Percentiles rank a stretch among this genome's conserved stretches.
Conservation (phyloP, 2,888 invertebrate genomes). For the Eumacrocentrus americanus region DNA sequence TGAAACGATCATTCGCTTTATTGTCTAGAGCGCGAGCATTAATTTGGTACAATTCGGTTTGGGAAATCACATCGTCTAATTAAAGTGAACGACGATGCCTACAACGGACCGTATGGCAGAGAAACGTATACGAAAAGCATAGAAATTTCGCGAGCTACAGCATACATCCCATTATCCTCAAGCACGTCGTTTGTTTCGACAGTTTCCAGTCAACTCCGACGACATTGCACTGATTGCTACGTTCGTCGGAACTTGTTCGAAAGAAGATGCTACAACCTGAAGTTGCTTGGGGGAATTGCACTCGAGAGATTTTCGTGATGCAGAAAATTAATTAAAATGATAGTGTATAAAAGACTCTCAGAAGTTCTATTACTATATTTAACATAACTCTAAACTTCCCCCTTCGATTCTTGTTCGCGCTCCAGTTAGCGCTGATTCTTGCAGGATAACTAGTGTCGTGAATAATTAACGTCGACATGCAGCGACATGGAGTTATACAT, state of each 20-base stretch:
- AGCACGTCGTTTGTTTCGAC: constrained; percentile 23
- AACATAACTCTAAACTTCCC: neutral
- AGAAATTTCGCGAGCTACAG: constrained; percentile 11
- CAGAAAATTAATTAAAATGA: constrained; percentile 10
- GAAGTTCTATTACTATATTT: constrained; percentile 1
- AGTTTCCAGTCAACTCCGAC: constrained; percentile 18
- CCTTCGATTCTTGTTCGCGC: neutral
- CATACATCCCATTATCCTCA: constrained; percentile 20
- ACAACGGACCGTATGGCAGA: too few species aligned
- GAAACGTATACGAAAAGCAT: constrained; percentile 6
- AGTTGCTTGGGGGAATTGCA: neutral
- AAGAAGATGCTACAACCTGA: neutral
- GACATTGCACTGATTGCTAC: constrained; percentile 22
- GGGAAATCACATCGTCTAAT: neutral
- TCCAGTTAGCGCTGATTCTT: neutral
- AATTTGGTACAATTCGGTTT: neutral
- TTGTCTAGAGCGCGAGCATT: too few species aligned
- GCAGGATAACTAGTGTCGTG: neutral
- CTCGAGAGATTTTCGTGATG: neutral
- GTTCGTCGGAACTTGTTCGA: neutral
- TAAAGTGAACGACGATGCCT: neutral
- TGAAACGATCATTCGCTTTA: too few species aligned
- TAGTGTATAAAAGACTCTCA: constrained; percentile 1
- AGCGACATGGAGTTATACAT: too few species aligned
- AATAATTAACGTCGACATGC: neutral